Percentiles rank a stretch among this genome's conserved stretches.
Conservation (phyloP, 2,797 vertebrate species). For the Monodelphis domestica region DNA sequence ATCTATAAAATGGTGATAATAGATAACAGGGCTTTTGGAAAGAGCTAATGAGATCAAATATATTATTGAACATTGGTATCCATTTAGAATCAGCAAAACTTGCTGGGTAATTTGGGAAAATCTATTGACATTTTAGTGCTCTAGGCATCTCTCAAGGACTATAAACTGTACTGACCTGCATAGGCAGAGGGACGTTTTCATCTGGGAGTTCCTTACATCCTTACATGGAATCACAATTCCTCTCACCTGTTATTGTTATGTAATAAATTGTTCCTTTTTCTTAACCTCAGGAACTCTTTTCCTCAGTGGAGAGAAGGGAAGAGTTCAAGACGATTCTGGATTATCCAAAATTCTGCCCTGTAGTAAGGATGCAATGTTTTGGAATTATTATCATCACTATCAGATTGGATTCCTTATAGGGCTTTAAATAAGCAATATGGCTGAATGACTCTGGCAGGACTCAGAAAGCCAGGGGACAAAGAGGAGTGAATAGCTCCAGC, state of each 20-base stretch:
- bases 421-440: neutral
- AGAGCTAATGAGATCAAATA: neutral
- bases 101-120: neutral
- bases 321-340: neutral
- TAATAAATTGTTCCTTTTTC: no score
- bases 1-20: neutral
- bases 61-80: neutral
- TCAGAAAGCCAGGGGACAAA: constrained; percentile 2
- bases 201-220: neutral
- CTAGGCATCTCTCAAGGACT: neutral
- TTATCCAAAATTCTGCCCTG: no score
- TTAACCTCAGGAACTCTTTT: neutral
- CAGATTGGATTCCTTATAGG: no score
- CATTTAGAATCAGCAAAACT: no score
- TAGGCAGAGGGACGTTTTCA: neutral
- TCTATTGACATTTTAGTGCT: neutral
- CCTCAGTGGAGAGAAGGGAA: no score
- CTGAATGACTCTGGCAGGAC: neutral
- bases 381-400: rapidly evolving
- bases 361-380: rapidly evolving
- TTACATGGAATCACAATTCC: neutral
- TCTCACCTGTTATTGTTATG: neutral
- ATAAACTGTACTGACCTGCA: neutral
- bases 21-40: neutral
- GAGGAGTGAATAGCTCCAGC: neutral